These are phyloP conservation scores for Hoplodrina blanda DNA, from an alignment of 2,888 invertebrate species.

Conservation along the genomic window DNA sequence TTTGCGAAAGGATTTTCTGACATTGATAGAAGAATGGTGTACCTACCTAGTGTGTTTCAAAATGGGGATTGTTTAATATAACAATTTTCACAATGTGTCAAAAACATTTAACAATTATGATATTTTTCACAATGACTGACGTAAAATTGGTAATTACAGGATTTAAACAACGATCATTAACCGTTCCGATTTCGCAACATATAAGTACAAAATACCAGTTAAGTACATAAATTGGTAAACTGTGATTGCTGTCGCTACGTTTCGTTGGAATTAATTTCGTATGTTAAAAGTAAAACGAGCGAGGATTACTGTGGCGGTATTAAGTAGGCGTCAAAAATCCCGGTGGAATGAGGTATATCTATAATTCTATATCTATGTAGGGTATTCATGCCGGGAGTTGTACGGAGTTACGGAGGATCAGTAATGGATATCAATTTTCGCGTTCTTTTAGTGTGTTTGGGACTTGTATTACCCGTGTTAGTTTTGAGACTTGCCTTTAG, in stretches of 20 bases:
- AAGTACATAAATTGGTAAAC: not conserved
- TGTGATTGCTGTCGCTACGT: constrained; percentile 61
- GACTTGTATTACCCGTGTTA: constrained; percentile 8
- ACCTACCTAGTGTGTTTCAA: too few species aligned
- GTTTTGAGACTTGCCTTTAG: not conserved
- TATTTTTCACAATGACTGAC: not conserved
- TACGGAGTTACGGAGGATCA: constrained; percentile 7
- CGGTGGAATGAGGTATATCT: constrained; percentile 24
- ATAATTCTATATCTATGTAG: constrained; percentile 9
- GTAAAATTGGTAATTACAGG: not conserved
- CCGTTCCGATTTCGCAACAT: constrained; percentile 29
- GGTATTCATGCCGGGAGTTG: constrained; percentile 8
- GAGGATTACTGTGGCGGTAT: constrained; percentile 62
- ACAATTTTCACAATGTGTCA: too few species aligned
- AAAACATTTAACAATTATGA: too few species aligned
- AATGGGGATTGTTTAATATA: too few species aligned
- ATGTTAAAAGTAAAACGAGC: constrained; percentile 74
- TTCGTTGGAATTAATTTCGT: constrained; percentile 74
- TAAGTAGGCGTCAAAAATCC: constrained; percentile 74
- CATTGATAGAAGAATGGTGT: not conserved
- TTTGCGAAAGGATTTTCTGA: not conserved
- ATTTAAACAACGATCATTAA: constrained; percentile 5
- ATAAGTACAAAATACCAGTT: constrained; percentile 32
- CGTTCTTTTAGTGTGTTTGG: constrained; percentile 28
- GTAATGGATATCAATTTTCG: constrained; percentile 45